Base-by-base conservation (phyloP, 2,113 vertebrate species). In the Petromus typicus region DNA sequence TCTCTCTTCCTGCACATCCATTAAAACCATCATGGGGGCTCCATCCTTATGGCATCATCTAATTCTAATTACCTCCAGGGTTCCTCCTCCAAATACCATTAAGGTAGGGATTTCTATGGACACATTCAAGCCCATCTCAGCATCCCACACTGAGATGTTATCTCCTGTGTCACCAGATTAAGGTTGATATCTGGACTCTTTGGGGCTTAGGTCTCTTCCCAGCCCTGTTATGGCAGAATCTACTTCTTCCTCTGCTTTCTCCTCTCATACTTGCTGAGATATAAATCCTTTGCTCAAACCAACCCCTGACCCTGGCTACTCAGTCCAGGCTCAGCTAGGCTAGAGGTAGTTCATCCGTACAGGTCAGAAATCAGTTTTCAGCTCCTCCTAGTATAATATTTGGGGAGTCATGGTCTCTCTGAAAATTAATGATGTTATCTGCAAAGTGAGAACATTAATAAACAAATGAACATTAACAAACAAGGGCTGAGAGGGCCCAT, bases 291-390 rank as follows among this genome's bases (percentile, higher is more conserved):
- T 9, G 2, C 43, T 51, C 22, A 54, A 76, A 30, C 17, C 23
- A 81, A 9, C 34, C 37, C 25, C 56, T 11, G 14, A 18, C 4
- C 57, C 66, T 1, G 3, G 18, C n/a, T 23, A 30, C 66, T 22
- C 1, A 22, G 10, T 11, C 25, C 18, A 43, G 43, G 34, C 45
- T 48, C 32, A 67, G 22, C 63, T 27, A 11, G 76, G 23, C 11
- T 1, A 1, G 13, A 51, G 20, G 1, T 16, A 3, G 8, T 67
- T n/a, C 32, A 17, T 25, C 64, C 51, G 16, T 4, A 1, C 48
- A 67, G 37, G 9, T 9, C 61, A 64, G 10, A 25, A 18, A 63
- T 20, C 8, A 13, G 18, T 13, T 54, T 59, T 61, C 10, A 37
- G 10, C 7, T 34, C 30, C 61, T 27, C 12, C 51, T 6, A 7